Evolutionary conservation across 2,113 vertebrate species (phyloP).

Genomic region (Gymnobelideus leadbeateri): DNA sequence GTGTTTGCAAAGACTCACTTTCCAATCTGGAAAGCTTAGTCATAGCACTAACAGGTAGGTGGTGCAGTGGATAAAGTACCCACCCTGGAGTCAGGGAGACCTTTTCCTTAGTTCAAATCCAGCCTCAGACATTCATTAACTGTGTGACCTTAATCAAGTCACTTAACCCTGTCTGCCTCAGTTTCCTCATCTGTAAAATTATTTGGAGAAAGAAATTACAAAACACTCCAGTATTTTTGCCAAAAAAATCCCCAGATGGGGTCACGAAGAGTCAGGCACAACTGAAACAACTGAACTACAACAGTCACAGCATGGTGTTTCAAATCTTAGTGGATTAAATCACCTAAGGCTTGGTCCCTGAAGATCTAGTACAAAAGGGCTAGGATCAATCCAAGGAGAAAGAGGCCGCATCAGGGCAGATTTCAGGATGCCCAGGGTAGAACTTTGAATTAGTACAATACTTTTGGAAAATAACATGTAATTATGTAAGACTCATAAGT

Average conservation of each 20-base stretch:
- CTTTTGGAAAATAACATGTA: neutral
- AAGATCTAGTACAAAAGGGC: neutral
- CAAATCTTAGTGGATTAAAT: neutral
- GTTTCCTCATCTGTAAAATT: neutral
- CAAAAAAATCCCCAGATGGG: neutral
- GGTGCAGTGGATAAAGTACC: too few species aligned
- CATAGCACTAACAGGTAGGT: neutral
- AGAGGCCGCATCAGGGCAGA: neutral
- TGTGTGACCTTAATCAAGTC: neutral
- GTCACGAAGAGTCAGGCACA: neutral
- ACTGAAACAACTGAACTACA: neutral
- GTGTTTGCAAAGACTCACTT: neutral
- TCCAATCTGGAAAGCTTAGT: neutral
- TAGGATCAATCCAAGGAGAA: neutral
- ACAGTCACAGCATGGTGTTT: neutral
- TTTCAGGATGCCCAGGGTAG: neutral
- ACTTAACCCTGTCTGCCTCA: neutral
- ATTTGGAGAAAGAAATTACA: neutral
- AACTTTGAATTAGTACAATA: neutral
- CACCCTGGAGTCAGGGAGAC: too few species aligned
- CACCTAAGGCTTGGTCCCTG: neutral
- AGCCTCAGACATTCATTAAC: neutral
- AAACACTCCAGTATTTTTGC: neutral
- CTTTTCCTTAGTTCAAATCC: neutral
- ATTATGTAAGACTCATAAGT: neutral